Conservation (phyloP, 1,140 invertebrate genomes). For the Megalopta genalis region DNA sequence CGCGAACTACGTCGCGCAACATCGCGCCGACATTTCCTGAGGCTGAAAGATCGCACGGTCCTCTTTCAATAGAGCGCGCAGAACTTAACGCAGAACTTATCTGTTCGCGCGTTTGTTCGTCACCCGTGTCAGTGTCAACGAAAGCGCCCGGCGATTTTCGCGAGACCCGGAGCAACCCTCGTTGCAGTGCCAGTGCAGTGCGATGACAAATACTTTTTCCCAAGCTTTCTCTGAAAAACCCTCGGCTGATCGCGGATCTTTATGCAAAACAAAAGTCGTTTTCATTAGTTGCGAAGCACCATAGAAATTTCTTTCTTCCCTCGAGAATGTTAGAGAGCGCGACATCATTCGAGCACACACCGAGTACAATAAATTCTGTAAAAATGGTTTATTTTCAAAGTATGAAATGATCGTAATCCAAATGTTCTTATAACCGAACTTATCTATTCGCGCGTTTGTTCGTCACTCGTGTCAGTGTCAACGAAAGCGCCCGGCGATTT, state of each 20-base stretch:
- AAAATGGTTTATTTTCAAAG: too few species aligned
- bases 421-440: too few species aligned
- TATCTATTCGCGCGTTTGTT: background rate
- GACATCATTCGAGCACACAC: too few species aligned
- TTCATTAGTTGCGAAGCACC: too few species aligned
- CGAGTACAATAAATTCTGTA: too few species aligned
- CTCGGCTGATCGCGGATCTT: too few species aligned
- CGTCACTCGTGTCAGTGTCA: background rate
- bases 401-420: too few species aligned
- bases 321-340: too few species aligned
- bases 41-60: conserved; percentile 37
- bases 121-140: background rate
- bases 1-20: conserved; percentile 38
- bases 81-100: too few species aligned
- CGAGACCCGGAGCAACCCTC: background rate
- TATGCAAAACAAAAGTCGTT: too few species aligned
- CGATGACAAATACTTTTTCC: background rate
- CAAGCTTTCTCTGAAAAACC: too few species aligned
- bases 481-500: background rate
- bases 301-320: too few species aligned
- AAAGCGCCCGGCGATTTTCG: background rate
- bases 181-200: background rate
- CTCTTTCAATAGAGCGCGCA: conserved; percentile 10
- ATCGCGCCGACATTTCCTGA: conserved; percentile 40
- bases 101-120: background rate